These are phyloP conservation scores for Hystrix brachyura DNA, from an alignment of 2,113 vertebrate genomes.

Conservation along the genomic window DNA sequence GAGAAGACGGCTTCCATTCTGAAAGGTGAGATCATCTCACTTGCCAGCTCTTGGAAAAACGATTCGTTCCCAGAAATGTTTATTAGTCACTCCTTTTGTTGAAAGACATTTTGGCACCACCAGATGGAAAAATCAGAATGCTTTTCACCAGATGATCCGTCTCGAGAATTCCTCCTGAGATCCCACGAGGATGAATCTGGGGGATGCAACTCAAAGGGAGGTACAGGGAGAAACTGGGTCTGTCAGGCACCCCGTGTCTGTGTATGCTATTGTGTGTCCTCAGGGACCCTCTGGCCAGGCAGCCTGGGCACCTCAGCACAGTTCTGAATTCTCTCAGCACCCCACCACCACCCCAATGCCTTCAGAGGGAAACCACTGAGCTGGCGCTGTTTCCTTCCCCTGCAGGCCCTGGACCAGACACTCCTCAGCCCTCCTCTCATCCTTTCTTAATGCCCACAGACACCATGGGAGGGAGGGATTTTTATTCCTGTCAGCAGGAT, in stretches of 20 bases:
- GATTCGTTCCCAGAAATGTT: constrained; percentile 82
- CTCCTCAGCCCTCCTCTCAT: not conserved
- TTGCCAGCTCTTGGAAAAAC: constrained; percentile 84
- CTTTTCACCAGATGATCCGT: constrained; percentile 76
- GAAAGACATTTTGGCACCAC: constrained; percentile 86
- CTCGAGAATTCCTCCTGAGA: constrained; percentile 49
- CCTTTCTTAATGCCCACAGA: no score
- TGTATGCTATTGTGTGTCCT: not conserved
- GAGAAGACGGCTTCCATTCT: constrained; percentile 31
- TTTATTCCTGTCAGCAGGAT: accelerated
- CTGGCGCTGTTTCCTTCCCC: not conserved
- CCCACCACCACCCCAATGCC: not conserved
- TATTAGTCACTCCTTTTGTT: constrained; percentile 88
- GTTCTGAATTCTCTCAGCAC: not conserved
- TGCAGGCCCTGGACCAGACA: accelerated
- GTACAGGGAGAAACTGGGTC: not conserved
- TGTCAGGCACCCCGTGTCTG: accelerated
- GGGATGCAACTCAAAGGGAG: not conserved
- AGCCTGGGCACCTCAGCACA: not conserved
- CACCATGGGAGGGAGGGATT: accelerated
- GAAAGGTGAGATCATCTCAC: constrained; percentile 87
- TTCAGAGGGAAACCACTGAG: not conserved
- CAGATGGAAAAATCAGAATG: constrained; percentile 84
- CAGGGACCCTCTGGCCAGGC: no score
- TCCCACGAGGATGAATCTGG: not conserved